Evolutionary conservation across 2,797 vertebrate genomes (phyloP).

Genomic region (Catostomus latipinnis): DNA sequence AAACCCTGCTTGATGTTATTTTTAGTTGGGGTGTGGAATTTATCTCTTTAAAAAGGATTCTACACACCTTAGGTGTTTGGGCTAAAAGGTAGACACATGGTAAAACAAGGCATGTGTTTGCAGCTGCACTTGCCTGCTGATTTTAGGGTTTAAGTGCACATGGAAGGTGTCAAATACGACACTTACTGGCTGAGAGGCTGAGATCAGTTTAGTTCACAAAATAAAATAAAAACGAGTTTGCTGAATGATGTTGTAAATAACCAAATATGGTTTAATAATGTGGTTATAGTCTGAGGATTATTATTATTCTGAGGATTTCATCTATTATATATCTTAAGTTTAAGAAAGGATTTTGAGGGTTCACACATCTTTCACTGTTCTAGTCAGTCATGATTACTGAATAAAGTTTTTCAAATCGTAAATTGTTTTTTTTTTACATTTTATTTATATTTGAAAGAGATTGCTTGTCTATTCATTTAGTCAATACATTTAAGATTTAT

Average conservation of each 20-base stretch:
- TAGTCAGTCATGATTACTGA: too few relatives aligned
- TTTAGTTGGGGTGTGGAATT: constrained; percentile 31
- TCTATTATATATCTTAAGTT: too few relatives aligned
- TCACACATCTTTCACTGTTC: too few relatives aligned
- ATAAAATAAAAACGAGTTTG: constrained; percentile 2
- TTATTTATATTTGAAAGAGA: too few relatives aligned
- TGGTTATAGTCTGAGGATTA: too few relatives aligned
- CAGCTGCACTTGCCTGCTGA: constrained; percentile 72
- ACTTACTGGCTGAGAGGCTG: constrained; percentile 35
- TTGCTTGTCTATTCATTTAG: too few relatives aligned
- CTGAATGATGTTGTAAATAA: background rate
- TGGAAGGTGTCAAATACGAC: constrained; percentile 65
- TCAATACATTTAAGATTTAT: too few relatives aligned
- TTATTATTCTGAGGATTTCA: too few relatives aligned
- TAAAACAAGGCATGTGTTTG: constrained; percentile 67
- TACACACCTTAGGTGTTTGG: constrained; percentile 62
- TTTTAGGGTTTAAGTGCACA: constrained; percentile 54
- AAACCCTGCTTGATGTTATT: background rate
- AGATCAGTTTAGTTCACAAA: constrained; percentile 23
- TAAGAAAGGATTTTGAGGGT: too few relatives aligned
- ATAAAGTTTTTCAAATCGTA: too few relatives aligned
- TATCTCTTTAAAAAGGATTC: background rate
- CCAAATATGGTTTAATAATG: background rate
- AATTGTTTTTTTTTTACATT: background rate
- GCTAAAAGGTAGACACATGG: constrained; percentile 63